These are phyloP conservation scores for Nerophis lumbriciformis DNA, from an alignment of 2,113 vertebrate species.

Conservation along the genomic window DNA sequence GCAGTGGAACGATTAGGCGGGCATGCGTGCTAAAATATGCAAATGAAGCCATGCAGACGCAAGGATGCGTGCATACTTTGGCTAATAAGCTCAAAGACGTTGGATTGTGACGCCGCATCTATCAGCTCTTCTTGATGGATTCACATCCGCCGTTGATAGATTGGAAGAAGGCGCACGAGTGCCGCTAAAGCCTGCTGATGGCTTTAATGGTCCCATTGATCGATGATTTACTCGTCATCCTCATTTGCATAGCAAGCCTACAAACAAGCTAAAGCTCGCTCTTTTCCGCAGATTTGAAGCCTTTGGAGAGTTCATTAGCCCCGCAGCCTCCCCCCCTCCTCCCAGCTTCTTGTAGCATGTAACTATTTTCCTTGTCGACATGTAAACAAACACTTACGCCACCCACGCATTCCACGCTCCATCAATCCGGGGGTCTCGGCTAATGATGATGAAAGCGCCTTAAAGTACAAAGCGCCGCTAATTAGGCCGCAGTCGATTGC, in stretches of 20 bases:
- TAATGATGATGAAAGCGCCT: conserved; percentile 66
- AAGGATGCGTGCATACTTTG: conserved; percentile 47
- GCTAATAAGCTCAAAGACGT: conserved; percentile 33
- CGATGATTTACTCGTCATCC: conserved; percentile 30
- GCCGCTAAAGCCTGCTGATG: conserved; percentile 18
- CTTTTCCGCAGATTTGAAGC: conserved; percentile 23
- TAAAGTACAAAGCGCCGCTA: conserved; percentile 57
- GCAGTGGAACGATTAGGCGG: conserved; percentile 10
- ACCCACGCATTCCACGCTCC: conserved; percentile 36
- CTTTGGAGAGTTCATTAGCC: conserved; percentile 51
- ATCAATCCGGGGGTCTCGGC: conserved; percentile 47
- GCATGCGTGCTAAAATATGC: conserved; percentile 46
- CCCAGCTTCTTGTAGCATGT: conserved; percentile 56
- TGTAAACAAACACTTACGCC: conserved; percentile 58
- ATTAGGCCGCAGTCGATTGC: conserved; percentile 60
- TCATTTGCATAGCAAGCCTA: conserved; percentile 10
- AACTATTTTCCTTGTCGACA: conserved; percentile 63
- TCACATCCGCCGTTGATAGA: not conserved
- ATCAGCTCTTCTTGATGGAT: not conserved
- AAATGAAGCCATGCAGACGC: conserved; percentile 32
- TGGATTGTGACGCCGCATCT: not conserved
- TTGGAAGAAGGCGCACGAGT: not conserved
- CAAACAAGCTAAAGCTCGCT: conserved; percentile 4
- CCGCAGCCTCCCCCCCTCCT: conserved; percentile 16
- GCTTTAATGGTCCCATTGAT: conserved; percentile 39